Evolutionary conservation across 2,113 vertebrate genomes (phyloP).

Genomic region (Nothobranchius kuhntae): DNA sequence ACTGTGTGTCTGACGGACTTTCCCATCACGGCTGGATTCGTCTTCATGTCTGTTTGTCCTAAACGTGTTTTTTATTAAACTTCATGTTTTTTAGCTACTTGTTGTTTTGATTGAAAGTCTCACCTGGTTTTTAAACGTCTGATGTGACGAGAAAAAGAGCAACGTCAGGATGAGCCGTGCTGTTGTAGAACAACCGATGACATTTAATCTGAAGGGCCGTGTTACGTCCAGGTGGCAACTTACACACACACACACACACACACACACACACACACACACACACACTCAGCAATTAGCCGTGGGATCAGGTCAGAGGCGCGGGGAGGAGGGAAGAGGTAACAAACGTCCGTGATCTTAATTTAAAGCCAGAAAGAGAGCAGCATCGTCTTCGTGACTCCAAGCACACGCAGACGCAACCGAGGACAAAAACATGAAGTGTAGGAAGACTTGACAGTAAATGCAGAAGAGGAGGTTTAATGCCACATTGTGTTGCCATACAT

Average conservation of each 20-base stretch:
- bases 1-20: too few species aligned
- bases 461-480: conserved; percentile 8
- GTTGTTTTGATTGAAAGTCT: background rate
- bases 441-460: conserved; percentile 59
- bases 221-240: conserved; percentile 52
- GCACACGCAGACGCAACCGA: background rate
- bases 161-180: background rate
- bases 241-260: conserved; percentile 26
- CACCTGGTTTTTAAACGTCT: background rate
- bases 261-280: too few species aligned
- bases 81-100: conserved; percentile 33
- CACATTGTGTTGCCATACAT: conserved; percentile 38
- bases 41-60: background rate
- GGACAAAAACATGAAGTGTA: conserved; percentile 33
- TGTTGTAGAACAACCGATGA: conserved; percentile 40
- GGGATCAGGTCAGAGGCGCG: conserved; percentile 48
- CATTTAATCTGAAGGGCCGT: conserved; percentile 36
- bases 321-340: conserved; percentile 12
- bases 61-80: conserved; percentile 52
- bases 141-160: background rate
- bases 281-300: conserved; percentile 44
- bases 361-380: too few species aligned
- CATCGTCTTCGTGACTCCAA: too few species aligned
- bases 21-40: too few species aligned
- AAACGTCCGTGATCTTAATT: too few species aligned